These are phyloP conservation scores for Trachelus troglodyta DNA, from an alignment of 2,888 invertebrate genomes.

Conservation along the genomic window DNA sequence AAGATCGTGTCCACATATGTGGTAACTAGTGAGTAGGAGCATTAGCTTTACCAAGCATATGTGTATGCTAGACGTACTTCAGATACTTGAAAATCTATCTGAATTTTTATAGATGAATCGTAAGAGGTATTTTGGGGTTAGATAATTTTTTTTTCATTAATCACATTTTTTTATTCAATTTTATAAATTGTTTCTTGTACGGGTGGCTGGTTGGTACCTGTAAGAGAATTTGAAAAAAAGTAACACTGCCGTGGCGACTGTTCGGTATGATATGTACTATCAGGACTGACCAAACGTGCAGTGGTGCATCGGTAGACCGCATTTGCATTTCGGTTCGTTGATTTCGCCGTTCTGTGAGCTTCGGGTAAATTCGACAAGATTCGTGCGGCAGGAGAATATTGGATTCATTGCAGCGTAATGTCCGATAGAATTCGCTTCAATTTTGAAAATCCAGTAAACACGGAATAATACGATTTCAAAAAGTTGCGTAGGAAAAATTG, in stretches of 20 bases:
- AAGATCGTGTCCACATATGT: neutral
- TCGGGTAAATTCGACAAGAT: neutral
- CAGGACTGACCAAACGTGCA: constrained; percentile 50
- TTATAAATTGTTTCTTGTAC: neutral
- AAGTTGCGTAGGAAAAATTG: neutral
- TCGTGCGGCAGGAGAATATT: neutral
- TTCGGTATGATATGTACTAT: constrained; percentile 53
- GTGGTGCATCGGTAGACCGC: constrained; percentile 46
- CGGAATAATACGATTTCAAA: neutral
- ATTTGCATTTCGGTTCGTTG: constrained; percentile 45
- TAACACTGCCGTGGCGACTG: constrained; percentile 31
- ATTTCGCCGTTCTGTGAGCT: constrained; percentile 17
- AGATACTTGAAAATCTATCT: too few species aligned
- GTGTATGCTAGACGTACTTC: neutral
- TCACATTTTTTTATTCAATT: neutral
- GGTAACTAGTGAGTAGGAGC: neutral
- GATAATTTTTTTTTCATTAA: too few species aligned
- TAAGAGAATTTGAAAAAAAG: neutral
- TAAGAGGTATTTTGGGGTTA: neutral
- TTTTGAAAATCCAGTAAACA: neutral
- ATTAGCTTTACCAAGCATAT: neutral
- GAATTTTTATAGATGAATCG: neutral
- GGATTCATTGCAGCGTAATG: neutral
- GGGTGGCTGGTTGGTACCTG: neutral
- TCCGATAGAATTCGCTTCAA: neutral